Conservation (phyloP, 2,113 vertebrate genomes). For the Tragelaphus buxtoni region DNA sequence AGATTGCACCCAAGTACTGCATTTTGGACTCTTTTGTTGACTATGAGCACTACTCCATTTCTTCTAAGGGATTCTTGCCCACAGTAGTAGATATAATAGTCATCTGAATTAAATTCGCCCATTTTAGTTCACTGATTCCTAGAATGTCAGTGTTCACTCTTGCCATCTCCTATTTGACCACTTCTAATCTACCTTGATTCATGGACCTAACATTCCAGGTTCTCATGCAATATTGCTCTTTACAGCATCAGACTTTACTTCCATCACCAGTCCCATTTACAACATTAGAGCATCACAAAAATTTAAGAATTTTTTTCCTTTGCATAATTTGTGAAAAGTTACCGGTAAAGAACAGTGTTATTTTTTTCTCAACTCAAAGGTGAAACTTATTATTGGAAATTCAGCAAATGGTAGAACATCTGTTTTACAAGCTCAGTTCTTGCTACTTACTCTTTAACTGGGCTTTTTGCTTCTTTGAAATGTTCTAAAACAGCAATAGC, state of each 20-base stretch:
- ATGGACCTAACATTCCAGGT: neutral
- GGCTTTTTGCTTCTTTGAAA: neutral
- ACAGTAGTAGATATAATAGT: neutral
- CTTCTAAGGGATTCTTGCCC: neutral
- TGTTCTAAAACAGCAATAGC: neutral
- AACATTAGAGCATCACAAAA: neutral
- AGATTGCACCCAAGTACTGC: neutral
- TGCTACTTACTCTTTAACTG: neutral
- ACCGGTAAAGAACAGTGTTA: neutral
- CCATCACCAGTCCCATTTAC: neutral
- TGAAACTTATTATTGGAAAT: slow-evolving; percentile 41
- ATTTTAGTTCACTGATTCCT: neutral
- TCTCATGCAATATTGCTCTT: neutral
- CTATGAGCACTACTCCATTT: neutral
- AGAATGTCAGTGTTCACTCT: neutral
- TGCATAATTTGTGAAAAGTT: neutral
- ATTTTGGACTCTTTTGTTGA: neutral
- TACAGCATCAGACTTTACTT: neutral
- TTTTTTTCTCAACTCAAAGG: slow-evolving; percentile 31
- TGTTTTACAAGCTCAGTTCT: slow-evolving; percentile 11
- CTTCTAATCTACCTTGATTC: neutral
- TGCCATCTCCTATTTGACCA: neutral
- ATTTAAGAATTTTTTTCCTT: neutral
- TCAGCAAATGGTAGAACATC: slow-evolving; percentile 16
- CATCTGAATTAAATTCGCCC: neutral